phyloP scores from a whole-genome alignment of 2,113 vertebrate genomes.

The Sylvilagus bachmani region DNA sequence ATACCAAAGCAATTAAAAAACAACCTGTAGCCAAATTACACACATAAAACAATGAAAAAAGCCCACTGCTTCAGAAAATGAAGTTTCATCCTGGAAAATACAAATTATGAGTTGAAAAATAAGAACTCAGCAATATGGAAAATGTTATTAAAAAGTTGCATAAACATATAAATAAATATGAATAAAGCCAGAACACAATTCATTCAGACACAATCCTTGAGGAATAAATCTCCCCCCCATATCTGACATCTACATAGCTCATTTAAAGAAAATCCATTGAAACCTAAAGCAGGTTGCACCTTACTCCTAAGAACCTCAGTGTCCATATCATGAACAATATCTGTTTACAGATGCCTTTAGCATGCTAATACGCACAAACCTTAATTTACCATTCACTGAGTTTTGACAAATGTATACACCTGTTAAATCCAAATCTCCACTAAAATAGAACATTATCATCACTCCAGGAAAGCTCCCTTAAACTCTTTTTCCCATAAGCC shows the following conservation, averaged over 20 bases:
- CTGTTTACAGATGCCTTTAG: slow-evolving; percentile 31
- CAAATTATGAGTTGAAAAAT: slow-evolving; percentile 46
- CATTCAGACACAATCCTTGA: slow-evolving; percentile 6
- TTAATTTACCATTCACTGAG: neutral
- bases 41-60: slow-evolving; percentile 54
- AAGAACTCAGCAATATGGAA: neutral
- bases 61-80: neutral
- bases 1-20: slow-evolving; percentile 28
- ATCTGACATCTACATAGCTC: neutral
- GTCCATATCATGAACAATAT: neutral
- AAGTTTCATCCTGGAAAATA: slow-evolving; percentile 25
- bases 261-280: neutral
- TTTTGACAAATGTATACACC: neutral
- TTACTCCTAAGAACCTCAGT: neutral
- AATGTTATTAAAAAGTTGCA: slow-evolving; percentile 20
- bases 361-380: neutral
- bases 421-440: neutral
- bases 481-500: neutral
- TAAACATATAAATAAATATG: too few relatives aligned
- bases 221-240: neutral
- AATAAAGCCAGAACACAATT: neutral
- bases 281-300: neutral
- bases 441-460: neutral
- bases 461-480: neutral
- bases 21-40: slow-evolving; percentile 24